phyloP scores from a whole-genome alignment of 2,888 invertebrate species.

The Pyrocoelia pectoralis region DNA sequence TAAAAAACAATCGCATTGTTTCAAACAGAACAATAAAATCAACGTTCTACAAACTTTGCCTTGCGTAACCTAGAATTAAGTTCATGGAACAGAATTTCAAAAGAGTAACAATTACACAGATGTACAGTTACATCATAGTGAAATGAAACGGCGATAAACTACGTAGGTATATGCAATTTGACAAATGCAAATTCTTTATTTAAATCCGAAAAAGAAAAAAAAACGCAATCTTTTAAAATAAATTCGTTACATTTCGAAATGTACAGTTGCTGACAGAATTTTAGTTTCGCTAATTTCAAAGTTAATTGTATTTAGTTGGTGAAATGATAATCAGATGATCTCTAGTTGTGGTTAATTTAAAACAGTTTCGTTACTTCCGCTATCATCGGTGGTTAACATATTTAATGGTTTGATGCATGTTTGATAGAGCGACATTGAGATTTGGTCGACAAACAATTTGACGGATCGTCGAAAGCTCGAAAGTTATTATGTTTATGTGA shows the following conservation, averaged over 20 bases:
- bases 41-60: constrained; percentile 22
- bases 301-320: not conserved
- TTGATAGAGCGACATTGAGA: not conserved
- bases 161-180: not conserved
- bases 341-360: not conserved
- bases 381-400: not conserved
- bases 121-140: constrained; percentile 13
- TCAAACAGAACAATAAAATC: constrained; percentile 24
- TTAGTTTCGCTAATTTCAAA: not conserved
- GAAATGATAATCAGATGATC: not conserved
- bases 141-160: too few species aligned
- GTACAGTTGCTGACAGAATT: not conserved
- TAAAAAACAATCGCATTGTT: constrained; percentile 20
- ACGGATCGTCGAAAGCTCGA: not conserved
- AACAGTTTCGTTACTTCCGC: constrained; percentile 1
- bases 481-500: too few species aligned
- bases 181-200: not conserved
- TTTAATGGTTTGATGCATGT: not conserved
- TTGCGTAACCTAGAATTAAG: constrained; percentile 18
- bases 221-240: not conserved
- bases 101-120: constrained; percentile 11
- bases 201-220: not conserved
- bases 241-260: not conserved
- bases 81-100: constrained; percentile 17
- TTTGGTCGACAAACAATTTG: not conserved